Evolutionary conservation across 2,888 invertebrate genomes (phyloP).

Genomic region (Drosophila melanosoma): DNA sequence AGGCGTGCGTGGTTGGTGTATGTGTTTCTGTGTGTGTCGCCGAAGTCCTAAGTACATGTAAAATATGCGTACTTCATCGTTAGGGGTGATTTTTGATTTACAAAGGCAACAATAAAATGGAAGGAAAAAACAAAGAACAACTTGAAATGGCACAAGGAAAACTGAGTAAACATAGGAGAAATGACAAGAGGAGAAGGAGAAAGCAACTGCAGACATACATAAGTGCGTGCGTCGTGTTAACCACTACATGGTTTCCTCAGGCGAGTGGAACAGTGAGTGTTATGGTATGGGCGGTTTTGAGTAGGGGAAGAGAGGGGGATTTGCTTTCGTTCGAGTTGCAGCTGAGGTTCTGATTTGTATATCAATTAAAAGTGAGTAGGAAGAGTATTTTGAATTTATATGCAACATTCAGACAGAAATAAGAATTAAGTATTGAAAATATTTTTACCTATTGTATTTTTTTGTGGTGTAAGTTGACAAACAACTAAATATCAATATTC

Average conservation of each 20-base stretch:
- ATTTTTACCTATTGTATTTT: background rate
- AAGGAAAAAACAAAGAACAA: slow-evolving; percentile 43
- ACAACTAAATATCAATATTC: background rate
- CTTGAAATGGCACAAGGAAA: slow-evolving; percentile 39
- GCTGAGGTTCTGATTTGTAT: background rate
- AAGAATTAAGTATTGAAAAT: background rate
- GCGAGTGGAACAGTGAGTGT: background rate
- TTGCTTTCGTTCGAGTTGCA: slow-evolving; percentile 4
- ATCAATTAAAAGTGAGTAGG: background rate
- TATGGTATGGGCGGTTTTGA: background rate
- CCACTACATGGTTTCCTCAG: slow-evolving; percentile 13
- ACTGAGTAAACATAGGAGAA: slow-evolving; percentile 33
- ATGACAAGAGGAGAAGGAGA: background rate
- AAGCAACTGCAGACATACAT: slow-evolving; percentile 33
- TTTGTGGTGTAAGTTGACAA: background rate
- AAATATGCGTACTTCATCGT: slow-evolving; percentile 68
- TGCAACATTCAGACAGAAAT: background rate
- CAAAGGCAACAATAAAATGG: slow-evolving; percentile 47
- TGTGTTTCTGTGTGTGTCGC: slow-evolving; percentile 28
- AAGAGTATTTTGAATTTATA: background rate
- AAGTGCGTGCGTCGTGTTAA: slow-evolving; percentile 50
- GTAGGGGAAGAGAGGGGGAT: background rate
- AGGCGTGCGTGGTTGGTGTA: slow-evolving; percentile 22
- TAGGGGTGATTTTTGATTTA: slow-evolving; percentile 68
- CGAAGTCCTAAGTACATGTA: slow-evolving; percentile 34